Evolutionary conservation across 1,140 invertebrate genomes (phyloP), one percentile per base, ranked within the genome.

Genomic region (Papilio xuthus): DNA sequence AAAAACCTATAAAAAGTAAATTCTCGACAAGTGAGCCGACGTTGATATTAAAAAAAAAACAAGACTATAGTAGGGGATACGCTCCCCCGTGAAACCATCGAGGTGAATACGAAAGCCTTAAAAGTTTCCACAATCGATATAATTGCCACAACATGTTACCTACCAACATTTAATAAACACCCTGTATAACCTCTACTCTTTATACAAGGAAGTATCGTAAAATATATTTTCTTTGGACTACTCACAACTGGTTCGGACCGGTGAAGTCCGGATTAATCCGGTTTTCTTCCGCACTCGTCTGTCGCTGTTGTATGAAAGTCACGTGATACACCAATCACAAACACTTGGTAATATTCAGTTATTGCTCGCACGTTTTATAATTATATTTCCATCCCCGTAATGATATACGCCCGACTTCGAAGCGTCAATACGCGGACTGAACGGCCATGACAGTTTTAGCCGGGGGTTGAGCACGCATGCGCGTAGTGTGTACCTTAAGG

Each of bases 361-460:
- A 73, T 26, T 67, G 47, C 20, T 73, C 41, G 42, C 12, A 73
- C 71, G 71, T 23, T 47, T 73, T 71, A 76, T 74, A 82, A 82
- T 77, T 78, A 80, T 41, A 71, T 77, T 70, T 77, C 41, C 41
- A 69, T 26, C 10, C 15, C 70, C 41, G 79, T 63, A 81, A 78
- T 72, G 69, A 78, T 76, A 84, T 81, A 89, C 86, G 87, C 85
- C 85, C 81, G 80, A 76, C 85, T 63, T 47, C 56, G 26, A 79
- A 87, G 85, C 89, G 90, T 93, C 90, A 77, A 92, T 92, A 93
- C 87, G 85, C 84, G 85, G 37, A 93, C 92, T 93, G 91, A 90
- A 79, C 84, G 77, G 90, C 92, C 92, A 93, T 93, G 92, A 90
- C 89, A 88, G 89, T 87, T 86, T 87, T 80, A 78, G 86, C 84